Evolutionary conservation across 2,113 vertebrate genomes (phyloP), one percentile per base, ranked within the genome.

Genomic region (Boleophthalmus pectinirostris): DNA sequence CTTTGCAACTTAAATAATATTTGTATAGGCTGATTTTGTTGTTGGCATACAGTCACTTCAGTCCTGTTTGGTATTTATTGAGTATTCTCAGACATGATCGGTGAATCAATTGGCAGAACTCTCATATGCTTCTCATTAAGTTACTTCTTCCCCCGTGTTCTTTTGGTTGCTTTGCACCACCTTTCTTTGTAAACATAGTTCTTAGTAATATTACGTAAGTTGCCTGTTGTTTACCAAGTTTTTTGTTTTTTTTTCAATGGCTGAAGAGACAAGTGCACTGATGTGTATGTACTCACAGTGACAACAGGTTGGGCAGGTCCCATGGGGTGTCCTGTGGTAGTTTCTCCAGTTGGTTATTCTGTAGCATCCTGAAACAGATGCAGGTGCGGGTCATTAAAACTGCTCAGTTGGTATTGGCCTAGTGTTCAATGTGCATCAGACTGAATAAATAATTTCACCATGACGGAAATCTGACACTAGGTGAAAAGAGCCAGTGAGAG

Each of bases 241-340:
- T 66, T 72, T 82, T 68, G 75, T 66, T 72, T 82, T 68, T 29
- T 58, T 49, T 68, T 46, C 77, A 47, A 57, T 57, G 75, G 73
- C 79, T 70, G 43, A 77, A 73, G 70, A 79, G 75, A 13, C 80
- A 74, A 51, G 78, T 75, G 80, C 73, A n/a, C 60, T 69, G 74
- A 54, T 73, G 65, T 76, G 38, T 20, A 35, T 51, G 53, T 56
- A 91, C 97, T 98, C 93, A 99, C 97, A 99, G 92, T 68, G 97
- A 99, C 73, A 97, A 94, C 69, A 99, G 95, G 87, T 95, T 98
- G 75, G 94, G 95, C 79, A 98, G 94, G 84, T 96, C 95, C 94
- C 96, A 94, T 81, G 95, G 92, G 51, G 94, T 94, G 88, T 97
- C 96, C 25, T 94, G 94, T 10, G 96, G 96, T 85, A 98, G 92